phyloP scores from a whole-genome alignment of 2,888 invertebrate genomes.

The Meloe dianella region DNA sequence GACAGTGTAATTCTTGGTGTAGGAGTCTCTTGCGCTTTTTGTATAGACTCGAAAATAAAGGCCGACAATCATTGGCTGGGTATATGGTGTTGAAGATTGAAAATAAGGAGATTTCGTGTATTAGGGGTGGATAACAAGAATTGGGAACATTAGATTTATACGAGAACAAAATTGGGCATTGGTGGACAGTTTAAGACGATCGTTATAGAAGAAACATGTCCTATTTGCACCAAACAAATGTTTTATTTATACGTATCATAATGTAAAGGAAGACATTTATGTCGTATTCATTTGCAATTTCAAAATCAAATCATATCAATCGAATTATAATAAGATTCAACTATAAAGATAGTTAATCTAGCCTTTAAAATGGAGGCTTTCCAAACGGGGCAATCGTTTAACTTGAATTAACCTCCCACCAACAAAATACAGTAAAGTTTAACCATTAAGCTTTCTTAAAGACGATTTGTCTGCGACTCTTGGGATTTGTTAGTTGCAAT shows the following conservation, averaged over 20 bases:
- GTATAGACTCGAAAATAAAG: neutral
- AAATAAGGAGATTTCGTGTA: neutral
- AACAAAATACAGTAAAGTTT: constrained; percentile 23
- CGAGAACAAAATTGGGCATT: constrained; percentile 4
- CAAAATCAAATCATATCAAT: neutral
- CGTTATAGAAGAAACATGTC: neutral
- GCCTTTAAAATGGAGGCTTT: neutral
- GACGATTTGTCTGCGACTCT: constrained; percentile 32
- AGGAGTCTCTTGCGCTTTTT: no score
- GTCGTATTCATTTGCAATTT: constrained; percentile 4
- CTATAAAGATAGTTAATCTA: neutral
- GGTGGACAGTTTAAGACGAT: constrained; percentile 14
- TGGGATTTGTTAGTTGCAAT: constrained; percentile 37
- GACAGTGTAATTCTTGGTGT: no score
- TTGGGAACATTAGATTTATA: neutral
- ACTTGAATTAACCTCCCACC: constrained; percentile 24
- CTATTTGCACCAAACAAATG: neutral
- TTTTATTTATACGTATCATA: neutral
- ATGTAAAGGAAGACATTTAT: constrained; percentile 2
- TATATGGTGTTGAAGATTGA: neutral
- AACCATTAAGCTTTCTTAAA: constrained; percentile 34
- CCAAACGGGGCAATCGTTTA: neutral
- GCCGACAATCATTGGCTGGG: neutral
- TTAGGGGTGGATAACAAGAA: neutral
- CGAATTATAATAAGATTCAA: constrained; percentile 16